phyloP scores from a whole-genome alignment of 2,888 invertebrate species.

The Xylota segnis region DNA sequence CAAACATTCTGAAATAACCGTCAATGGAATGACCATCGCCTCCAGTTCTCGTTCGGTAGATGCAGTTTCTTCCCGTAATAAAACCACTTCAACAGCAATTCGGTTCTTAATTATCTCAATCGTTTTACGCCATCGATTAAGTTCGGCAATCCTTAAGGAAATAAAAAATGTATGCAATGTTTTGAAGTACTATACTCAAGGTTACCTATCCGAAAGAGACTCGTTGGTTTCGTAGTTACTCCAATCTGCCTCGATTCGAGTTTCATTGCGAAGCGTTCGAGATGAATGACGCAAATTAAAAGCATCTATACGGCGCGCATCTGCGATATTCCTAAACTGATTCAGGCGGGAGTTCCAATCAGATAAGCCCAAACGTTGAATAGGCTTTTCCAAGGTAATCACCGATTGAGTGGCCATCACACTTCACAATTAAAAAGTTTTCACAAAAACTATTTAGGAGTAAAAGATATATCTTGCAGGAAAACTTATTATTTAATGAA shows the following conservation, averaged over 20 bases:
- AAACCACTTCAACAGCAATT: constrained; percentile 88
- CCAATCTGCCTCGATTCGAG: constrained; percentile 90
- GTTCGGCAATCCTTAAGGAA: constrained; percentile 86
- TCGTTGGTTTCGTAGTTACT: constrained; percentile 91
- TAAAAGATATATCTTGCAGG: constrained; percentile 6
- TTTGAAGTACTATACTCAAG: constrained; percentile 81
- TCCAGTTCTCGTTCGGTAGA: constrained; percentile 91
- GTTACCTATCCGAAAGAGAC: constrained; percentile 89
- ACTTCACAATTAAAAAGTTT: constrained; percentile 28
- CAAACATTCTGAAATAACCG: constrained; percentile 90
- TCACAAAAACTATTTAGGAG: background rate
- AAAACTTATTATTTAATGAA: too few species aligned
- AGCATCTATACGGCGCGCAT: constrained; percentile 88
- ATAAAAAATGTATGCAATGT: constrained; percentile 83
- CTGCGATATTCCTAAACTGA: constrained; percentile 89
- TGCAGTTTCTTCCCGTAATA: constrained; percentile 89
- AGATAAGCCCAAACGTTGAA: constrained; percentile 89
- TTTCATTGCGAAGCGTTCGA: constrained; percentile 90
- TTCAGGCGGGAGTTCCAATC: constrained; percentile 91
- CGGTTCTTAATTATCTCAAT: constrained; percentile 86
- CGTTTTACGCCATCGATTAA: constrained; percentile 86
- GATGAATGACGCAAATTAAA: constrained; percentile 90
- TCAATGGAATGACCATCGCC: constrained; percentile 87
- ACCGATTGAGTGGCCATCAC: constrained; percentile 84
- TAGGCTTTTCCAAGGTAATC: constrained; percentile 88